Evolutionary conservation across 2,888 invertebrate species (phyloP).

Genomic region (Pogonocherus hispidulus): DNA sequence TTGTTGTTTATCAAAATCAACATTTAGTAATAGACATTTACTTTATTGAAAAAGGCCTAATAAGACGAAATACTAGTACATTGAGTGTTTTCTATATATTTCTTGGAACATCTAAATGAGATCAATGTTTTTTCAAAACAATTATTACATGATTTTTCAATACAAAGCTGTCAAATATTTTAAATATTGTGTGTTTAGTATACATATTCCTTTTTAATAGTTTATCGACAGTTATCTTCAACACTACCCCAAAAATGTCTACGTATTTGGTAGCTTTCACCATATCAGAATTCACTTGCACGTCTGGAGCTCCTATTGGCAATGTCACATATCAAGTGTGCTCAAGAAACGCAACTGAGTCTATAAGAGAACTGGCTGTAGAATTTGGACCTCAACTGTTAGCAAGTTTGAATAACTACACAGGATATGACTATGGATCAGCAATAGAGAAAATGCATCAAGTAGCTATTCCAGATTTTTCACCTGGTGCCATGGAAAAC

Average conservation of each 20-base stretch:
- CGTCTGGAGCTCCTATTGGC: neutral
- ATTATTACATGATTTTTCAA: too few relatives aligned
- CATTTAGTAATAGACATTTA: too few relatives aligned
- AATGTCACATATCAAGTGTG: constrained; percentile 58
- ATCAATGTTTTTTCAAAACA: too few relatives aligned
- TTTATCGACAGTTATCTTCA: neutral
- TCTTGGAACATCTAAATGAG: too few relatives aligned
- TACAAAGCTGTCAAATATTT: too few relatives aligned
- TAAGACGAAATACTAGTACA: too few relatives aligned
- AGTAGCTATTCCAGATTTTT: constrained; percentile 86
- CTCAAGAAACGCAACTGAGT: constrained; percentile 69
- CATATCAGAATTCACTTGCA: constrained; percentile 48
- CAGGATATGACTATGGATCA: constrained; percentile 66
- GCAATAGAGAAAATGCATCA: constrained; percentile 77
- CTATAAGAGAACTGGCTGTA: constrained; percentile 68
- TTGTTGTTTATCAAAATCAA: too few relatives aligned
- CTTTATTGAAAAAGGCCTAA: too few relatives aligned
- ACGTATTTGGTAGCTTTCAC: constrained; percentile 49
- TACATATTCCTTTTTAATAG: too few relatives aligned
- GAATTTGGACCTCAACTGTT: constrained; percentile 69
- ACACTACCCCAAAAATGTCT: constrained; percentile 41
- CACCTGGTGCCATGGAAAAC: constrained; percentile 90
- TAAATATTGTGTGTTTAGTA: too few relatives aligned
- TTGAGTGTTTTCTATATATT: too few relatives aligned
- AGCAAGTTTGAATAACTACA: constrained; percentile 71